Conservation (phyloP, 2,113 vertebrate genomes). For the Cranoglanis bouderius region DNA sequence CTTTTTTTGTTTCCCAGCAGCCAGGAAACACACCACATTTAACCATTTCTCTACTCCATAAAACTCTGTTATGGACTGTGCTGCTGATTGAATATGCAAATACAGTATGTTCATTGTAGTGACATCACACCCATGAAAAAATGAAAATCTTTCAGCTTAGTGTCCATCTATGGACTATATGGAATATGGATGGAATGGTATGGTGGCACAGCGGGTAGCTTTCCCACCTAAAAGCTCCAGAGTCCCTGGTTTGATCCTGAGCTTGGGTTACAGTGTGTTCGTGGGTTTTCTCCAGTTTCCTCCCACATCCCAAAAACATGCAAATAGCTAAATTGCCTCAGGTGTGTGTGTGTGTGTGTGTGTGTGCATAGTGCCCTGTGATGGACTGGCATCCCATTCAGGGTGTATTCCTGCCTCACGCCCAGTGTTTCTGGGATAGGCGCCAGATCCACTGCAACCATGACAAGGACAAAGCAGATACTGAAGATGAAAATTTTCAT, state of each 20-base stretch:
- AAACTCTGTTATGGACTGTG: not conserved
- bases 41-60: not conserved
- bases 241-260: not conserved
- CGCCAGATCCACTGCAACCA: not conserved
- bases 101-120: not conserved
- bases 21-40: not conserved
- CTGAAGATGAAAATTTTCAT: not conserved
- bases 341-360: not conserved
- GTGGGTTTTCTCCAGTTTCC: not conserved
- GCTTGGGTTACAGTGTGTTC: not conserved
- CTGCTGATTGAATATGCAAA: not conserved
- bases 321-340: not conserved
- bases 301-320: not conserved
- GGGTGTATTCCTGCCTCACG: not conserved
- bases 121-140: not conserved
- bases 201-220: not conserved
- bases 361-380: not conserved
- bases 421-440: not conserved
- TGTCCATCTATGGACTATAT: not conserved
- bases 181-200: not conserved
- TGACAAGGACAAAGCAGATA: not conserved
- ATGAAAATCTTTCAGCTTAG: not conserved
- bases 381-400: not conserved
- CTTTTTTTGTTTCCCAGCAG: not conserved
- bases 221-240: not conserved